Conservation (phyloP, 2,888 invertebrate genomes). For the Dasypogon diadema region DNA sequence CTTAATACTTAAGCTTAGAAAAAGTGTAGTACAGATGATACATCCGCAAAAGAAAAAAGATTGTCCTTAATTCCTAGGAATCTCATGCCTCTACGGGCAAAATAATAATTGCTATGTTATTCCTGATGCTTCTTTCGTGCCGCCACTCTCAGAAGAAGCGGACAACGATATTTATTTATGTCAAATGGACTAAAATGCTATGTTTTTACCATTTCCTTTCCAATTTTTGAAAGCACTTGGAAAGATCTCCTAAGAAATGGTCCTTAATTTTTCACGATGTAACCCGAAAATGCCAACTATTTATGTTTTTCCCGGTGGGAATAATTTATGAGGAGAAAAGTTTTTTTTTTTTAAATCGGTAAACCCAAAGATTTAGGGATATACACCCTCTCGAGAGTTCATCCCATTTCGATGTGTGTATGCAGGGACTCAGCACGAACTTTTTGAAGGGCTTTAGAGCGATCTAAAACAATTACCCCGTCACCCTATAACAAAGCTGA, state of each 20-base stretch:
- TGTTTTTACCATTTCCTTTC: neutral
- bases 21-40: no score
- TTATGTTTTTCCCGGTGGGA: neutral
- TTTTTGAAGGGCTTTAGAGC: constrained; percentile 6
- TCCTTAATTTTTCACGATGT: neutral
- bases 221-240: neutral
- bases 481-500: neutral
- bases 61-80: no score
- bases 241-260: neutral
- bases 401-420: neutral
- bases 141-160: no score
- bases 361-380: constrained; percentile 3
- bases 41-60: no score
- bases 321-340: neutral
- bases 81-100: no score
- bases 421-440: neutral
- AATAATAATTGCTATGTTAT: no score
- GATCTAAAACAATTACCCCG: constrained; percentile 12
- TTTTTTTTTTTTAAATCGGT: neutral
- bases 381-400: neutral
- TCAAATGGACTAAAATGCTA: neutral
- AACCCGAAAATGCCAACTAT: neutral
- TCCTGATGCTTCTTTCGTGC: no score
- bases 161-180: neutral
- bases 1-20: no score